Conservation (phyloP, 2,797 vertebrate genomes). For the Gallinago solitaria region DNA sequence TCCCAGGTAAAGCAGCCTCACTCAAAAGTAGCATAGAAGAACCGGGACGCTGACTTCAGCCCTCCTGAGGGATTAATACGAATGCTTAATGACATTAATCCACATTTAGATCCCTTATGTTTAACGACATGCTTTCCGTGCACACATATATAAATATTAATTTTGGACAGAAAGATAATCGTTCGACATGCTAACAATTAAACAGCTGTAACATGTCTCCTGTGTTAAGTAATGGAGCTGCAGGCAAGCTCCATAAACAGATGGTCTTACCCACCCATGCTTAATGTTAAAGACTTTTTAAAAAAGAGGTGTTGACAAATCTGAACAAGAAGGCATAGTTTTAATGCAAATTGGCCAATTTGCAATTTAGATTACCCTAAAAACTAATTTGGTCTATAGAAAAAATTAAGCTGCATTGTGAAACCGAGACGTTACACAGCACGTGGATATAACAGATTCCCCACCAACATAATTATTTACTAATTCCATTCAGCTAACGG, state of each 20-base stretch:
- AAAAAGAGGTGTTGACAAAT: conserved; percentile 82
- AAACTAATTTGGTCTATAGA: conserved; percentile 75
- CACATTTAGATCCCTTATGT: conserved; percentile 74
- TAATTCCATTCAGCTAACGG: conserved; percentile 75
- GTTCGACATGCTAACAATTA: conserved; percentile 77
- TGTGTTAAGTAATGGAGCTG: conserved; percentile 73
- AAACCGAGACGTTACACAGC: conserved; percentile 64
- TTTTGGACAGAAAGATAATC: conserved; percentile 74
- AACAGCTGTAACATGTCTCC: conserved; percentile 80
- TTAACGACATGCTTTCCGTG: conserved; percentile 74
- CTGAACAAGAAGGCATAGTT: conserved; percentile 76
- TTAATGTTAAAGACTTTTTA: conserved; percentile 76
- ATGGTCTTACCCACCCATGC: conserved; percentile 79
- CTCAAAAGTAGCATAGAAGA: neutral
- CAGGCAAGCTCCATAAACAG: conserved; percentile 75
- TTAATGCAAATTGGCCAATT: conserved; percentile 77
- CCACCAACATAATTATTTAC: conserved; percentile 80
- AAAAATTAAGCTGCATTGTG: conserved; percentile 71
- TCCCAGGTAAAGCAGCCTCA: neutral
- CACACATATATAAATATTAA: conserved; percentile 79
- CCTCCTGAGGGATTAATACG: conserved; percentile 69
- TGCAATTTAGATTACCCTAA: conserved; percentile 80
- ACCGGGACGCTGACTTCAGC: conserved; percentile 23
- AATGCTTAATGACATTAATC: conserved; percentile 69
- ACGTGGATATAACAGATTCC: conserved; percentile 63